Percentiles rank a stretch among this genome's conserved stretches.
phyloP scores from a whole-genome alignment of 2,797 vertebrate species.

The Coregonus sp. region DNA sequence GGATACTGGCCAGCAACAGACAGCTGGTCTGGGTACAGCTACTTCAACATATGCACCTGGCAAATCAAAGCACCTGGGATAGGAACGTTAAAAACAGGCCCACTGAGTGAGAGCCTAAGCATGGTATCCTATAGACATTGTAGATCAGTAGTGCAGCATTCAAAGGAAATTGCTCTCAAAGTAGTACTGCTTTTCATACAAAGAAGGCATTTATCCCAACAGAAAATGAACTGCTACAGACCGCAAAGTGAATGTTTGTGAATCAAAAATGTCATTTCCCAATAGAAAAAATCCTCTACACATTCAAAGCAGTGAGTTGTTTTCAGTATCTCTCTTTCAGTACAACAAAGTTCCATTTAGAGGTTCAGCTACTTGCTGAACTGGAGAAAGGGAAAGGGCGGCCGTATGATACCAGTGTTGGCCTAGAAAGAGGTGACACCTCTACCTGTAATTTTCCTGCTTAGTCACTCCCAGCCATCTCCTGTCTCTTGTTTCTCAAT shows the following conservation, averaged over 20 bases:
- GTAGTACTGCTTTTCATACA: not conserved
- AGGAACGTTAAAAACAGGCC: too few relatives aligned
- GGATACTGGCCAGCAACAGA: not conserved
- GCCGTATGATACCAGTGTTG: not conserved
- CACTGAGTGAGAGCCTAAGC: too few relatives aligned
- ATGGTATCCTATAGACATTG: too few relatives aligned
- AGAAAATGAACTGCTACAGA: too few relatives aligned
- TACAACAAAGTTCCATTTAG: not conserved
- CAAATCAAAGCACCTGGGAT: conserved; percentile 5
- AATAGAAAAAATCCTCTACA: too few relatives aligned
- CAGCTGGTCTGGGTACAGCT: too few relatives aligned
- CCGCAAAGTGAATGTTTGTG: too few relatives aligned
- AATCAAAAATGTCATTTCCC: too few relatives aligned
- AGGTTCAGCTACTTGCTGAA: not conserved
- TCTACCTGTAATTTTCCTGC: not conserved
- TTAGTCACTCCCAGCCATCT: not conserved
- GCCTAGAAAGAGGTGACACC: not conserved
- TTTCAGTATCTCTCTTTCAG: not conserved
- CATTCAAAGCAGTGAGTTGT: too few relatives aligned
- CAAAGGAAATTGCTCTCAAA: not conserved
- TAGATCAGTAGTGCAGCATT: too few relatives aligned
- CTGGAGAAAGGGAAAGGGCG: not conserved
- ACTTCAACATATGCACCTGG: not conserved
- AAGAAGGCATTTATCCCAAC: not conserved
- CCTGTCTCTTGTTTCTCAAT: not conserved